Percentiles rank a stretch among this genome's conserved stretches.
Evolutionary conservation across 2,888 invertebrate genomes (phyloP).

Genomic region (Noctua janthina): DNA sequence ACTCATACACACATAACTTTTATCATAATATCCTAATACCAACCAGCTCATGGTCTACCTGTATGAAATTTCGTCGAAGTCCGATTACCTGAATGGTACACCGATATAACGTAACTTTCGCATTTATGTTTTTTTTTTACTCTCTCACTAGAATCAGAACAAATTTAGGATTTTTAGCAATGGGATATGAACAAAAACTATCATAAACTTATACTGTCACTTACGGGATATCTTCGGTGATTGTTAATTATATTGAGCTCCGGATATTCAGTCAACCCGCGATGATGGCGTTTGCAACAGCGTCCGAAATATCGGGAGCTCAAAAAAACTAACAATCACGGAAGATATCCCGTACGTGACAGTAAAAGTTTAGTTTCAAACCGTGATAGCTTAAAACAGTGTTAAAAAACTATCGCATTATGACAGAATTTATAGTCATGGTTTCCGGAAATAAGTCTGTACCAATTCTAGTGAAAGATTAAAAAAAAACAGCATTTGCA

Average conservation of each 20-base stretch:
- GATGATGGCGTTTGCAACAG: too few species aligned
- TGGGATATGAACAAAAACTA: not conserved
- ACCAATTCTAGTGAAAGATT: not conserved
- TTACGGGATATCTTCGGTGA: too few species aligned
- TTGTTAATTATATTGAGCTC: too few species aligned
- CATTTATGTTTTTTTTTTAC: not conserved
- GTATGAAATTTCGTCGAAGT: not conserved
- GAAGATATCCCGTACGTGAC: too few species aligned
- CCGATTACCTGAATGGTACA: not conserved
- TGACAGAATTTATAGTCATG: not conserved
- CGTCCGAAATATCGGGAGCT: too few species aligned
- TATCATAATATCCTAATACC: not conserved
- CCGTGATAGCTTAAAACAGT: too few species aligned
- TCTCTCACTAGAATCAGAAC: not conserved
- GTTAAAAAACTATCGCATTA: not conserved
- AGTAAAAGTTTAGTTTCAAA: too few species aligned
- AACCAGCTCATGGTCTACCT: not conserved
- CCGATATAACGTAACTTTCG: not conserved
- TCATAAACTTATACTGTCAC: too few species aligned
- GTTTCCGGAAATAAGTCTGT: not conserved
- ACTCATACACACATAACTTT: too few species aligned
- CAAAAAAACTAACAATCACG: too few species aligned
- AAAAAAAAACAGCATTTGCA: too few species aligned
- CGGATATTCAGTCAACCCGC: too few species aligned
- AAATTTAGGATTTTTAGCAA: not conserved